These are phyloP conservation scores for Elegia similella DNA, from an alignment of 2,888 invertebrate genomes.

Conservation along the genomic window DNA sequence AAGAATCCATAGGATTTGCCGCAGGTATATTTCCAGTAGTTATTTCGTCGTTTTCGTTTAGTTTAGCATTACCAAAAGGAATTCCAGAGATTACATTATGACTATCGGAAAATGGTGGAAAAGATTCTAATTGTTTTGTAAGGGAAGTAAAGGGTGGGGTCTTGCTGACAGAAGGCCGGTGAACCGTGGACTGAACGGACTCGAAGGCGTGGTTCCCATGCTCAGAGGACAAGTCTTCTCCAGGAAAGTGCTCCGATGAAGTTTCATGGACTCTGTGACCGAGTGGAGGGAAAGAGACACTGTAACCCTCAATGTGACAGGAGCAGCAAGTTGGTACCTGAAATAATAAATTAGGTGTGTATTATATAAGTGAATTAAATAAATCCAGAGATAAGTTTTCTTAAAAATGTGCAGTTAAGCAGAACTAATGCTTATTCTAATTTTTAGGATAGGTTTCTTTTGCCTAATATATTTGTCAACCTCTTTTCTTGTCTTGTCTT, in stretches of 20 bases:
- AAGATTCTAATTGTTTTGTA: slow-evolving; percentile 58
- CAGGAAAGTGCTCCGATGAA: slow-evolving; percentile 79
- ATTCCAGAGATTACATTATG: slow-evolving; percentile 65
- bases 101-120: slow-evolving; percentile 51
- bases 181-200: slow-evolving; percentile 63
- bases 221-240: slow-evolving; percentile 76
- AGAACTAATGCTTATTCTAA: too few species aligned
- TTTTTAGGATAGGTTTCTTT: too few species aligned
- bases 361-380: too few species aligned
- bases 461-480: too few species aligned
- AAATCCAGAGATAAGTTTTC: too few species aligned
- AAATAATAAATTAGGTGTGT: slow-evolving; percentile 31
- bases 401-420: too few species aligned
- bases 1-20: slow-evolving; percentile 62
- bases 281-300: slow-evolving; percentile 85
- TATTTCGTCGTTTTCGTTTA: slow-evolving; percentile 56
- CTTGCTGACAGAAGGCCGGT: slow-evolving; percentile 57
- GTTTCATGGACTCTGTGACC: slow-evolving; percentile 77
- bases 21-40: slow-evolving; percentile 33
- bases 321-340: slow-evolving; percentile 91
- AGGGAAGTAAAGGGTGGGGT: slow-evolving; percentile 50
- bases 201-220: slow-evolving; percentile 72
- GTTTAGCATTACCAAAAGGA: slow-evolving; percentile 50
- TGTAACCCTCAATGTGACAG: slow-evolving; percentile 90
- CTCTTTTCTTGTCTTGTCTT: too few species aligned